These are phyloP conservation scores for Bufotes viridis DNA, from an alignment of 2,797 vertebrate genomes.

Conservation along the genomic window DNA sequence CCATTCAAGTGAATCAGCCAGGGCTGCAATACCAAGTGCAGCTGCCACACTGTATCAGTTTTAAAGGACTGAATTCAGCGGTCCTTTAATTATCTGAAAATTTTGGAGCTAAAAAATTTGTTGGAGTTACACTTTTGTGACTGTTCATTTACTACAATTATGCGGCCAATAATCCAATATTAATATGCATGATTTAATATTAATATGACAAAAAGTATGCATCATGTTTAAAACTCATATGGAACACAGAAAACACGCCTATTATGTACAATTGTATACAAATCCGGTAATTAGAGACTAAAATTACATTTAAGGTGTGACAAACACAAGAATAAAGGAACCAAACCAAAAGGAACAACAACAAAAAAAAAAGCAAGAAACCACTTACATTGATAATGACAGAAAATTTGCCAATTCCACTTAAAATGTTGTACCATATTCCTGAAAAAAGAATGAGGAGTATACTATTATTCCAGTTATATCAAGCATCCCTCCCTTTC, in stretches of 20 bases:
- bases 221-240: neutral
- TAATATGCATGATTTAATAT: neutral
- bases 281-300: neutral
- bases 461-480: neutral
- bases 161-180: too few relatives aligned
- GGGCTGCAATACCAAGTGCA: too few relatives aligned
- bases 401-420: slow-evolving; percentile 95
- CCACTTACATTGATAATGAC: slow-evolving; percentile 98
- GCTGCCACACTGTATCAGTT: too few relatives aligned
- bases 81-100: neutral
- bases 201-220: neutral
- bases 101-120: neutral
- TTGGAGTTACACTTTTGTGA: neutral
- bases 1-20: too few relatives aligned
- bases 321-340: neutral
- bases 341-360: neutral
- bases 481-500: neutral
- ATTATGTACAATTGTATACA: neutral
- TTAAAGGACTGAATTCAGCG: too few relatives aligned
- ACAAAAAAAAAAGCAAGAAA: neutral
- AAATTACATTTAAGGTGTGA: neutral
- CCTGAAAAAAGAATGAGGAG: slow-evolving; percentile 75
- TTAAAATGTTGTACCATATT: slow-evolving; percentile 95
- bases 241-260: neutral
- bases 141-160: neutral